Base-by-base conservation (phyloP, 2,888 invertebrate species). In the Campoplex capitator region DNA sequence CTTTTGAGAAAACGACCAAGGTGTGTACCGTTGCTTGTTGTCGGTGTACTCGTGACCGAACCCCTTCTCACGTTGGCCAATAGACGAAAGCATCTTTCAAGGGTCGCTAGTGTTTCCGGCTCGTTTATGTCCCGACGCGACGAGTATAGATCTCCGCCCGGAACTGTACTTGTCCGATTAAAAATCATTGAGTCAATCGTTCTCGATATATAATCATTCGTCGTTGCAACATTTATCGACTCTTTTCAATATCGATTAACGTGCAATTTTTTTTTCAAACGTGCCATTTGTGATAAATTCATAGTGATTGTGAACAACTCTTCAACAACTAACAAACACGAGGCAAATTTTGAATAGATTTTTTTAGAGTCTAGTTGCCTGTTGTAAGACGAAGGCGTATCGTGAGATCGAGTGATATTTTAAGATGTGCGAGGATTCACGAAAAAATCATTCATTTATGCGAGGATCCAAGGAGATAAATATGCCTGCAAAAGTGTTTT, bases 41-140 rank as follows among this genome's bases (percentile, higher is more conserved):
- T 79, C 35, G 88, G 84, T 42, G 89, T 76, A 73, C 81, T 81
- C 42, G 96, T 95, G 70, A 95, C 92, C 89, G 95, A 95, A 48
- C 90, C 89, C 48, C 93, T 97, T 96, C 91, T 68, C n/a, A 89
- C 88, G 62, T 92, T 91, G 11, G 92, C 93, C 85, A 97, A 95
- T 23, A 97, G 96, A 79, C 96, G 96, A 93, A 96, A 97, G 94
- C 97, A 98, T 85, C 97, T 96, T 90, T 98, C 97, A 92, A 98
- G 94, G 13, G 97, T 97, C 23, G 96, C 95, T 90, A 97, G 94
- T 90, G 96, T 96, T 93, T 97, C 97, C 51, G 96, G 96, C 90
- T 96, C 96, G 93, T 96, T 96, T 92, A 97, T 94, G 89, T 95
- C 95, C 89, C 97, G 97, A 70, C 97, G 96, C 35, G 97, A 97